These are phyloP conservation scores for Echiichthys vipera DNA, from an alignment of 2,797 vertebrate genomes.

Conservation along the genomic window DNA sequence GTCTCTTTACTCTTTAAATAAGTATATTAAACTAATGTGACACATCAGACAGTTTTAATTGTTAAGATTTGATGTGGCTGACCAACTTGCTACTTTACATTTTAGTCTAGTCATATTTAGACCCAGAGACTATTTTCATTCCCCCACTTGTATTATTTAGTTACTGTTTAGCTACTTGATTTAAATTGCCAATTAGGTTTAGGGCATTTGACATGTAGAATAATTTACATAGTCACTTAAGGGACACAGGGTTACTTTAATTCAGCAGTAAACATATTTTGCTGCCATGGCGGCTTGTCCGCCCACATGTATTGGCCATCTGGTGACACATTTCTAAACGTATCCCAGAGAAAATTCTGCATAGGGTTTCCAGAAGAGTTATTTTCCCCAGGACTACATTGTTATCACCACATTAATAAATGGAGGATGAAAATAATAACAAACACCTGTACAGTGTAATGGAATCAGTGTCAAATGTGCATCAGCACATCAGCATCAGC, in stretches of 20 bases:
- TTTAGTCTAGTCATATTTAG: conserved; percentile 59
- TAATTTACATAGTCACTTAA: conserved; percentile 75
- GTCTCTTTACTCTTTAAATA: conserved; percentile 37
- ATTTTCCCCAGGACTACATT: conserved; percentile 59
- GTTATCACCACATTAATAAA: conserved; percentile 53
- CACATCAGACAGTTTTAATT: conserved; percentile 55
- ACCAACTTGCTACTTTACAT: conserved; percentile 43
- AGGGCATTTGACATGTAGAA: conserved; percentile 69
- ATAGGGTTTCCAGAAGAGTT: conserved; percentile 65
- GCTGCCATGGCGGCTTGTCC: conserved; percentile 62
- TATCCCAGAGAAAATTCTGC: conserved; percentile 57
- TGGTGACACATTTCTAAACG: conserved; percentile 69
- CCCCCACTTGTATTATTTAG: conserved; percentile 64
- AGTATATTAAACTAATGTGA: conserved; percentile 42
- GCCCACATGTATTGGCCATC: conserved; percentile 70
- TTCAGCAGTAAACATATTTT: conserved; percentile 75
- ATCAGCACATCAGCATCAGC: conserved; percentile 1
- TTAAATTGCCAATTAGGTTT: conserved; percentile 76
- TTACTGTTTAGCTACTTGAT: conserved; percentile 68
- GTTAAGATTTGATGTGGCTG: conserved; percentile 36
- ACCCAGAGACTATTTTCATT: conserved; percentile 60
- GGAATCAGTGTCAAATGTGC: conserved; percentile 31
- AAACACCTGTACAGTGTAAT: conserved; percentile 43
- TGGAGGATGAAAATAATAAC: conserved; percentile 10
- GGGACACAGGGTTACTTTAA: conserved; percentile 70